A percentile compares a stretch with the other conserved stretches of the same genome.
Conservation (phyloP, 2,797 vertebrate genomes). For the Xenentodon cancila region DNA sequence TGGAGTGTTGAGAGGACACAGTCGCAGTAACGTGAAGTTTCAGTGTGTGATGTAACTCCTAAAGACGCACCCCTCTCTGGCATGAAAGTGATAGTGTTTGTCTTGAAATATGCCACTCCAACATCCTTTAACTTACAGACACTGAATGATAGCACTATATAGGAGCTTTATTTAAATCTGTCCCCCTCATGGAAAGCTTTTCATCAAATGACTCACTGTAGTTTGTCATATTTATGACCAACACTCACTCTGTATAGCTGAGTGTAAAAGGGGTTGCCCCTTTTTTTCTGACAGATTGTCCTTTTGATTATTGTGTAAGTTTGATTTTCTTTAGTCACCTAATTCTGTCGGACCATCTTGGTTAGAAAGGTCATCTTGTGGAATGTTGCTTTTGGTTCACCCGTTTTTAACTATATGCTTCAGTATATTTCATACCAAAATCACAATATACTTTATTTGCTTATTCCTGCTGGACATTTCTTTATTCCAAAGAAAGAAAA, state of each 20-base stretch:
- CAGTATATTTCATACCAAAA: slow-evolving; percentile 42
- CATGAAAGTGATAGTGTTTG: slow-evolving; percentile 33
- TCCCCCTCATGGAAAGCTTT: slow-evolving; percentile 45
- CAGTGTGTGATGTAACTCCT: slow-evolving; percentile 39
- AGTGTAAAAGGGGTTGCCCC: slow-evolving; percentile 56
- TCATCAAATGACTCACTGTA: slow-evolving; percentile 61
- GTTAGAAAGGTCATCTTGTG: slow-evolving; percentile 45
- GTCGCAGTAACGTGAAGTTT: slow-evolving; percentile 39
- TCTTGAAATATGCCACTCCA: slow-evolving; percentile 49
- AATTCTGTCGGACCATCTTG: slow-evolving; percentile 31
- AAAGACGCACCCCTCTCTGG: slow-evolving; percentile 51
- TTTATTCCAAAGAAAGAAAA: background rate
- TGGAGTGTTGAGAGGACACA: slow-evolving; percentile 30
- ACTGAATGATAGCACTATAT: slow-evolving; percentile 57
- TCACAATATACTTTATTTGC: slow-evolving; percentile 26
- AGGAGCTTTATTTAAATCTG: slow-evolving; percentile 57
- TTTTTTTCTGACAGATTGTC: slow-evolving; percentile 54
- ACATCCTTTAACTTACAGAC: slow-evolving; percentile 54
- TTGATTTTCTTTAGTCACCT: slow-evolving; percentile 49
- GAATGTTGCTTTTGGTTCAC: slow-evolving; percentile 52
- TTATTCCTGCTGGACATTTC: slow-evolving; percentile 36
- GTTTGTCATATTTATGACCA: slow-evolving; percentile 64
- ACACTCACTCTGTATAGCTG: slow-evolving; percentile 47
- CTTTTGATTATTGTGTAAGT: slow-evolving; percentile 40
- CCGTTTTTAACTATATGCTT: slow-evolving; percentile 31